These are phyloP conservation scores for Myocastor coypus DNA, from an alignment of 2,113 vertebrate genomes.

Conservation along the genomic window DNA sequence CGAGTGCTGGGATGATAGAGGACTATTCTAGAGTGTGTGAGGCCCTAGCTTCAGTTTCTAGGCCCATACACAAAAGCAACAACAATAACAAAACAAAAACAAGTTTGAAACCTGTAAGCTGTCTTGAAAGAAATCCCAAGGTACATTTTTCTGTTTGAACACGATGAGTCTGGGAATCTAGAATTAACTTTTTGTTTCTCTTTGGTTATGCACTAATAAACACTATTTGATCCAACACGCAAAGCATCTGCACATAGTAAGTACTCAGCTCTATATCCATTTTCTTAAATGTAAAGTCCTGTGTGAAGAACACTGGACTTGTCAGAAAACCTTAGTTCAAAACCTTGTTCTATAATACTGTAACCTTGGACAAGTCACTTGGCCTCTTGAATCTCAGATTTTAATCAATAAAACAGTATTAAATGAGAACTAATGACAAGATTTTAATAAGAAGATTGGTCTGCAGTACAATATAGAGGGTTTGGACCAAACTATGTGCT, in stretches of 20 bases:
- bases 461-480: neutral
- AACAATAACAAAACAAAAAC: neutral
- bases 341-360: neutral
- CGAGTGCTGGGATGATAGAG: too few relatives aligned
- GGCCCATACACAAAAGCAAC: neutral
- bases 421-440: constrained; percentile 4
- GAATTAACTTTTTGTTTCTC: neutral
- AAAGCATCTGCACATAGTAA: neutral
- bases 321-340: constrained; percentile 37
- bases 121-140: neutral
- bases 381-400: constrained; percentile 27
- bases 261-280: neutral
- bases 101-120: constrained; percentile 1
- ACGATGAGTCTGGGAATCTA: neutral
- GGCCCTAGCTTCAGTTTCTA: neutral
- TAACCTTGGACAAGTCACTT: constrained; percentile 17
- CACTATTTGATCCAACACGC: neutral
- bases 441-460: neutral
- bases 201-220: neutral
- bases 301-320: neutral
- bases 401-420: constrained; percentile 19
- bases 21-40: neutral
- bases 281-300: constrained; percentile 7
- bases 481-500: neutral
- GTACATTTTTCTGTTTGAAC: neutral